Evolutionary conservation across 2,888 invertebrate species (phyloP), one percentile per base, ranked within the genome.

Genomic region (Calliopum simillimum): DNA sequence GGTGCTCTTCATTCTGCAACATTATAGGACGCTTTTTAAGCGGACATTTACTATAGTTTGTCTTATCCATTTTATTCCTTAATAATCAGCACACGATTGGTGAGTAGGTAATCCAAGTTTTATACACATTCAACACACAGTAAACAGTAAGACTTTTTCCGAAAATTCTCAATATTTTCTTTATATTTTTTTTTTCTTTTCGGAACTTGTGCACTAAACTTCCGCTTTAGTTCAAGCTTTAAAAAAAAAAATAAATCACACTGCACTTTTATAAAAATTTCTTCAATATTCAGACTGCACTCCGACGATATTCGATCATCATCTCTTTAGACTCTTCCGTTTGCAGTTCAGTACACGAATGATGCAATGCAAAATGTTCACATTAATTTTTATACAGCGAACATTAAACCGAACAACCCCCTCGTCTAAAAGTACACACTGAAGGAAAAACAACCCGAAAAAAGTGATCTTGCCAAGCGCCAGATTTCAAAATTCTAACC

Each of bases 21-120:
- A 79, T 76, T 59, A 86, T 81, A 12, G 85, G 85, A 41, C 85
- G 80, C 78, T 86, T 86, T 67, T 86, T 86, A 23, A 86, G 78
- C 71, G 85, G 85, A 71, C 85, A 86, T 78, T 82, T 84, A 71
- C 84, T 84, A 72, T 84, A 85, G 71, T 84, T 86, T 16, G 78
- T 75, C 70, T 82, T 85, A 81, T 85, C 82, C 84, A 85, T 81
- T 33, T 33, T 1, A 1, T 5, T 33, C 8, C 8, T 33, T 2
- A 33, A 8, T 8, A 33, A 33, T 33, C 33, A 33, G 6, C 33
- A 33, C 2, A 33, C 33, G 33, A 33, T 6, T 8, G 33, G 8
- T 8, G 8, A 33, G 1, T 33, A 1, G 8, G 1, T 33, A 1
- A 33, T 33, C 5, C 33, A 33, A 33, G 8, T 4, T 4, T 33